Evolutionary conservation across 2,888 invertebrate species (phyloP).

Genomic region (Bellardia bayeri): DNA sequence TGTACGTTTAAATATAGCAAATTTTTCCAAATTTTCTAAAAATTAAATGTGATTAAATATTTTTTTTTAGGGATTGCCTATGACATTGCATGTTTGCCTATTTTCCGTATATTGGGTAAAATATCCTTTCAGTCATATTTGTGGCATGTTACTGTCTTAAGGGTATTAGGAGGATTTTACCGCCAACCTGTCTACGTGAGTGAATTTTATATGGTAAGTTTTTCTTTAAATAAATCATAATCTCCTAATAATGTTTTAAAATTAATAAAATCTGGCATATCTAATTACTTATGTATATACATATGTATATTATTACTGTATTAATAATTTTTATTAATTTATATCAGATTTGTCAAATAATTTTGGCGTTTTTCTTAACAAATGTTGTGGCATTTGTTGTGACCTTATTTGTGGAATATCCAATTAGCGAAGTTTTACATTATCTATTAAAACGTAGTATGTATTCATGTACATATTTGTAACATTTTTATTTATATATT

Average conservation of each 20-base stretch:
- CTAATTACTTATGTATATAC: no score
- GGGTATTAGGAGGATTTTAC: constrained; percentile 70
- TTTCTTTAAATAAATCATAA: not conserved
- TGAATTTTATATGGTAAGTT: constrained; percentile 75
- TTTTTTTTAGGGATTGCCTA: constrained; percentile 77
- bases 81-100: constrained; percentile 75
- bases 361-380: constrained; percentile 76
- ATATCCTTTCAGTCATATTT: constrained; percentile 80
- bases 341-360: constrained; percentile 73
- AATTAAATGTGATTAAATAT: no score
- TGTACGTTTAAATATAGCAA: constrained; percentile 76
- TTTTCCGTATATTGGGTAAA: constrained; percentile 79
- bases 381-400: constrained; percentile 76
- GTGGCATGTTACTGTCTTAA: constrained; percentile 79
- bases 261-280: no score
- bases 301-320: no score
- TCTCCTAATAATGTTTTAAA: not conserved
- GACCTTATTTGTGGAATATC: constrained; percentile 77
- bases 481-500: not conserved
- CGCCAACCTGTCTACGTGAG: constrained; percentile 78
- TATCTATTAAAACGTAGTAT: constrained; percentile 46
- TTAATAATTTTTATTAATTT: not conserved
- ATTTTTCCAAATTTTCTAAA: not conserved
- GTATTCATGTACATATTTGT: constrained; percentile 23
- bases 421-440: constrained; percentile 75